phyloP scores from a whole-genome alignment of 2,888 invertebrate species.

The Elmis aenea region DNA sequence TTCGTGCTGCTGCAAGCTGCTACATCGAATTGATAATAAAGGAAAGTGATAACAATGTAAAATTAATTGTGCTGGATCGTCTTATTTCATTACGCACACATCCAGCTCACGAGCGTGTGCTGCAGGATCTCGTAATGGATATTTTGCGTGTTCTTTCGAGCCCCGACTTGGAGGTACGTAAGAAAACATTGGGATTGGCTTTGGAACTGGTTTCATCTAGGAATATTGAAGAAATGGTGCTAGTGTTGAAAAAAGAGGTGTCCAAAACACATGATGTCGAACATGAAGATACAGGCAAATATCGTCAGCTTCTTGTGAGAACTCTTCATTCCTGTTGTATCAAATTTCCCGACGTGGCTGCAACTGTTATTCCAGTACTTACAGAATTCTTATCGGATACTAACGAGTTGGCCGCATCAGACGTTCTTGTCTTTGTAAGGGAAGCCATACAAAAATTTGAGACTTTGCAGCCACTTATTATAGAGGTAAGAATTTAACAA shows the following conservation, averaged over 20 bases:
- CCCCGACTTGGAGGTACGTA: constrained; percentile 86
- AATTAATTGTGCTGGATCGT: constrained; percentile 94
- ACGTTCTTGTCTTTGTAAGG: constrained; percentile 91
- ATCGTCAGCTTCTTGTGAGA: constrained; percentile 89
- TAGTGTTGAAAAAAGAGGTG: constrained; percentile 88
- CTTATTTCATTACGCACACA: constrained; percentile 82
- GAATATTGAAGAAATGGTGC: constrained; percentile 93
- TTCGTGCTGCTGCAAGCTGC: constrained; percentile 82
- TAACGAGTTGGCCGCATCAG: constrained; percentile 84
- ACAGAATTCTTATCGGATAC: constrained; percentile 89
- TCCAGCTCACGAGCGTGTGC: constrained; percentile 78
- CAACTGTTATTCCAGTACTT: constrained; percentile 88
- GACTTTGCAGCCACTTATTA: constrained; percentile 71
- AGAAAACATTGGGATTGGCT: constrained; percentile 51
- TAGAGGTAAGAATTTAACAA: constrained; percentile 55
- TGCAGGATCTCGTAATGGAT: constrained; percentile 94
- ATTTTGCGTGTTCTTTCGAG: constrained; percentile 87
- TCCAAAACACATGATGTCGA: constrained; percentile 84
- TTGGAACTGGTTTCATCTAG: constrained; percentile 87
- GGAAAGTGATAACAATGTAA: constrained; percentile 99
- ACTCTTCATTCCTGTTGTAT: constrained; percentile 92
- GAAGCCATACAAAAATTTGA: constrained; percentile 95
- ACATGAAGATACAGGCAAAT: constrained; percentile 88
- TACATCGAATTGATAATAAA: constrained; percentile 99
- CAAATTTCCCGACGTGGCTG: constrained; percentile 94